Conservation (phyloP, 2,797 vertebrate species). For the Leucoraja ocellata region DNA sequence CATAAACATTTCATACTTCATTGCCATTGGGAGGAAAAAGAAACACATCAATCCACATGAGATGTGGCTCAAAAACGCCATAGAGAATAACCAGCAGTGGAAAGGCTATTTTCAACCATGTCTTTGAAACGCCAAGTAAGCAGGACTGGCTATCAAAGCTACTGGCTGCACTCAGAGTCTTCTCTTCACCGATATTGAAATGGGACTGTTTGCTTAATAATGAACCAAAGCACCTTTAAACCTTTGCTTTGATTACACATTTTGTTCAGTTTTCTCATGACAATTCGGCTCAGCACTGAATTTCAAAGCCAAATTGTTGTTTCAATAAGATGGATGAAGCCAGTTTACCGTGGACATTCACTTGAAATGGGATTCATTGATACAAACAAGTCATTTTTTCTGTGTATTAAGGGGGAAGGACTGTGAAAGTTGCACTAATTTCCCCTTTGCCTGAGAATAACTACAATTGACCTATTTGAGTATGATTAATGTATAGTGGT, state of each 20-base stretch:
- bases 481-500: not conserved
- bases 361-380: constrained; percentile 18
- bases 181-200: not conserved
- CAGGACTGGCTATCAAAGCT: not conserved
- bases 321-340: not conserved
- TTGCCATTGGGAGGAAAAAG: not conserved
- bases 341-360: not conserved
- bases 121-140: not conserved
- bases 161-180: not conserved
- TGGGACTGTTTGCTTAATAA: not conserved
- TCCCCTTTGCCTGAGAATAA: not conserved
- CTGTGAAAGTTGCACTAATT: not conserved
- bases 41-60: not conserved
- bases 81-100: not conserved
- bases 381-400: constrained; percentile 17
- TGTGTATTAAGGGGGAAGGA: not conserved
- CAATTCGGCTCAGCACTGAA: not conserved
- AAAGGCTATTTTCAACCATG: not conserved
- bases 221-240: not conserved
- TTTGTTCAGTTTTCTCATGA: not conserved
- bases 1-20: not conserved
- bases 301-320: not conserved
- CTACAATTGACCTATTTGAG: not conserved
- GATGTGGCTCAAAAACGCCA: not conserved
- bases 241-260: not conserved